These are phyloP conservation scores for Rhinolophus ferrumequinum DNA, from an alignment of 2,113 vertebrate genomes.

Conservation along the genomic window DNA sequence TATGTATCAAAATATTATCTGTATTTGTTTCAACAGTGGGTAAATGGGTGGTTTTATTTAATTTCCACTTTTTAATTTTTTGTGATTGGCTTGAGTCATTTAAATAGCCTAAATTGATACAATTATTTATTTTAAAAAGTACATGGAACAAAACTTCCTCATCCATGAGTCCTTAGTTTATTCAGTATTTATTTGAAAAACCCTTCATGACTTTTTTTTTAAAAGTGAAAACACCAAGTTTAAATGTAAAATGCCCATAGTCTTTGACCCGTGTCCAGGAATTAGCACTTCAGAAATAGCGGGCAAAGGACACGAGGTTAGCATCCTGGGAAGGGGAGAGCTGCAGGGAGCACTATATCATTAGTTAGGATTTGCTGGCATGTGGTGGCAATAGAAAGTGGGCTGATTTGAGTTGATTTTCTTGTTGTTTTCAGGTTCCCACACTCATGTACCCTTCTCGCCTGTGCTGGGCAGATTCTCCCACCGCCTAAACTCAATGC, in stretches of 20 bases:
- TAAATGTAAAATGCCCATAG: not conserved
- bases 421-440: not conserved
- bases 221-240: not conserved
- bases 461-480: not conserved
- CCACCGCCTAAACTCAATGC: not conserved
- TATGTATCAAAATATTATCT: not conserved
- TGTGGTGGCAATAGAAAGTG: not conserved
- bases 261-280: not conserved
- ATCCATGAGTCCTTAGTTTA: not conserved
- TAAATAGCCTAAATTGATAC: conserved; percentile 3
- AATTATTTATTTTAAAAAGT: not conserved
- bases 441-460: not conserved
- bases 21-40: not conserved
- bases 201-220: not conserved
- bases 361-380: not conserved
- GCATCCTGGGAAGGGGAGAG: too few species aligned
- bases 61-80: conserved; percentile 38
- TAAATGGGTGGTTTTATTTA: not conserved
- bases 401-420: not conserved
- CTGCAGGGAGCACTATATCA: not conserved
- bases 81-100: not conserved
- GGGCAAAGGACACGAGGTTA: not conserved
- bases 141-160: not conserved
- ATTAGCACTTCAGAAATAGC: not conserved
- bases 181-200: conserved; percentile 25